These are phyloP conservation scores for Archegozetes longisetosus DNA, from an alignment of 1,140 invertebrate genomes.

Conservation along the genomic window DNA sequence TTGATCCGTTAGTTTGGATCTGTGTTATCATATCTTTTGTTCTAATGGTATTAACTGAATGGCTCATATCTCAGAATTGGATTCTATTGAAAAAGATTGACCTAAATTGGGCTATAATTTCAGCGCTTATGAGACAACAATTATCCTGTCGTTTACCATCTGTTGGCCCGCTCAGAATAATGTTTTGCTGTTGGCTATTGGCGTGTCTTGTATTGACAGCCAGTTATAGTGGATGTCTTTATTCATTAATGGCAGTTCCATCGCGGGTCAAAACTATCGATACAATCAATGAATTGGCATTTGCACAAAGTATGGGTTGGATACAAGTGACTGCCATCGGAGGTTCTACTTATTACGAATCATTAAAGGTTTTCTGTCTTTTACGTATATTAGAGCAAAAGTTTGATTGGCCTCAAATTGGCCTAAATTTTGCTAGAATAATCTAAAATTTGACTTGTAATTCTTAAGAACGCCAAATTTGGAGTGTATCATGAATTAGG, in stretches of 20 bases:
- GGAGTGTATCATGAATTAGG: not conserved
- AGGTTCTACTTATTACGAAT: slow-evolving; percentile 4
- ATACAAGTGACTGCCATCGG: slow-evolving; percentile 5
- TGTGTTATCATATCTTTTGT: not conserved
- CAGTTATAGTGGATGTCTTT: slow-evolving; percentile 10
- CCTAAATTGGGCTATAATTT: not conserved
- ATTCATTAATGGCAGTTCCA: slow-evolving; percentile 10
- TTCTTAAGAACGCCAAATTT: not conserved
- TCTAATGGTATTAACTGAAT: not conserved
- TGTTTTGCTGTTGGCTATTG: slow-evolving; percentile 8
- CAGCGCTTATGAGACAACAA: slow-evolving; percentile 6
- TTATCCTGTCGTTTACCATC: not conserved
- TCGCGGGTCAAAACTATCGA: slow-evolving; percentile 3
- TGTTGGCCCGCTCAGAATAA: not conserved
- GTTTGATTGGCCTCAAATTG: too few relatives aligned
- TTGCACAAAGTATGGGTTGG: not conserved
- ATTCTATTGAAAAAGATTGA: not conserved
- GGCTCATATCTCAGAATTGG: not conserved
- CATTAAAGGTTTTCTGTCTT: not conserved
- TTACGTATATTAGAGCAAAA: not conserved
- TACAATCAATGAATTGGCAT: not conserved
- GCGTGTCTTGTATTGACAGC: slow-evolving; percentile 9
- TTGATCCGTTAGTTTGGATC: not conserved
- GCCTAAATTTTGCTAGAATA: too few relatives aligned
- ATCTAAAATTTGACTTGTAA: too few relatives aligned